Conservation (phyloP, 2,888 invertebrate species). For the Pterobdella sp. region DNA sequence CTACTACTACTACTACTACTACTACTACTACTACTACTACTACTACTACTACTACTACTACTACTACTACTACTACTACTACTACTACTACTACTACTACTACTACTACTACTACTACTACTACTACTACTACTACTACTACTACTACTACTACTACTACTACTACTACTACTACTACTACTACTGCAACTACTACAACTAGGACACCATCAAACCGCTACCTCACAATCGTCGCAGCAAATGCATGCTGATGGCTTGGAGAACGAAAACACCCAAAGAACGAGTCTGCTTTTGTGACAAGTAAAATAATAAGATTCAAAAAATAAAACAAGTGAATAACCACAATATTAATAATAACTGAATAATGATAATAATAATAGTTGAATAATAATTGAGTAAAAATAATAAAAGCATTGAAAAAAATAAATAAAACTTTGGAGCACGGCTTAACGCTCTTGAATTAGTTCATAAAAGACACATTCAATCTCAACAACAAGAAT, state of each 20-base stretch:
- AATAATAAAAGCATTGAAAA: too few relatives aligned
- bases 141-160: slow-evolving; percentile 7
- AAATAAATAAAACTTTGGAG: too few relatives aligned
- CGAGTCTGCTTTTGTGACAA: too few relatives aligned
- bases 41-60: slow-evolving; percentile 8
- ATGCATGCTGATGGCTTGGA: too few relatives aligned
- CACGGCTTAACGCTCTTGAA: too few relatives aligned
- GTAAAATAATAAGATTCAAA: too few relatives aligned
- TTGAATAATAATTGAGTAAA: too few relatives aligned
- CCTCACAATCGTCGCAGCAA: too few relatives aligned
- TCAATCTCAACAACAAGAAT: too few relatives aligned
- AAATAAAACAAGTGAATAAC: not conserved
- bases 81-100: slow-evolving; percentile 15
- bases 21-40: slow-evolving; percentile 15
- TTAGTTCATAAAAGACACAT: too few relatives aligned
- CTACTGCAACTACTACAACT: not conserved
- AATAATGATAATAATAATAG: not conserved
- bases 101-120: slow-evolving; percentile 15
- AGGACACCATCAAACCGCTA: not conserved
- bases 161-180: slow-evolving; percentile 4
- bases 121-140: slow-evolving; percentile 11
- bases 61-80: slow-evolving; percentile 15
- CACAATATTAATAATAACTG: not conserved
- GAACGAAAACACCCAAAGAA: too few relatives aligned
- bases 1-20: slow-evolving; percentile 7